These are phyloP conservation scores for Pogonomyrmex barbatus DNA, from an alignment of 1,140 invertebrate species.

Conservation along the genomic window DNA sequence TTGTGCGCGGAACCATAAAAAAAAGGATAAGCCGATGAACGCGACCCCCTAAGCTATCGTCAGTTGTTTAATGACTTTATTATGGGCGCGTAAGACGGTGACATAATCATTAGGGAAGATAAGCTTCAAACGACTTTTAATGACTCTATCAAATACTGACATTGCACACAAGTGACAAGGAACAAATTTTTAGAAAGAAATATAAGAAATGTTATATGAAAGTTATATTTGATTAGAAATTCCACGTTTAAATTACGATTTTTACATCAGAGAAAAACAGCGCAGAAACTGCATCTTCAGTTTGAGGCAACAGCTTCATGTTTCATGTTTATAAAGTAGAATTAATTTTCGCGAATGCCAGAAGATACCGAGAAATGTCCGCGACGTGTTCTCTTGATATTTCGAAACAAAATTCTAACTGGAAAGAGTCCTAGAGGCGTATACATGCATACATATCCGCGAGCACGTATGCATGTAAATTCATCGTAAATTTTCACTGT, in stretches of 20 bases:
- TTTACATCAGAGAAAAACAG: background rate
- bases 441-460: background rate
- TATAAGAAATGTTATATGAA: background rate
- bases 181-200: background rate
- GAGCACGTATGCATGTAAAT: conserved; percentile 43
- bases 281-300: too few species aligned
- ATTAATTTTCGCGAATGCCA: background rate
- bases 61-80: conserved; percentile 62
- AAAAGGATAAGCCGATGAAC: conserved; percentile 52
- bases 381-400: conserved; percentile 17
- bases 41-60: conserved; percentile 39
- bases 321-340: background rate
- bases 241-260: background rate
- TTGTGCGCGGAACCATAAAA: conserved; percentile 50
- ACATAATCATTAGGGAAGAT: conserved; percentile 48
- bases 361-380: background rate
- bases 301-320: background rate
- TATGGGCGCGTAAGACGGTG: conserved; percentile 14
- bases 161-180: background rate
- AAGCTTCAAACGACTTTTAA: conserved; percentile 37
- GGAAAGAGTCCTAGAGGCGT: conserved; percentile 33
- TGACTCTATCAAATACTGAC: background rate
- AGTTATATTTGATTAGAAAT: background rate
- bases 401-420: conserved; percentile 30
- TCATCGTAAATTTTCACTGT: conserved; percentile 45